These are phyloP conservation scores for Caranx ignobilis DNA, from an alignment of 2,113 vertebrate species.

Conservation along the genomic window DNA sequence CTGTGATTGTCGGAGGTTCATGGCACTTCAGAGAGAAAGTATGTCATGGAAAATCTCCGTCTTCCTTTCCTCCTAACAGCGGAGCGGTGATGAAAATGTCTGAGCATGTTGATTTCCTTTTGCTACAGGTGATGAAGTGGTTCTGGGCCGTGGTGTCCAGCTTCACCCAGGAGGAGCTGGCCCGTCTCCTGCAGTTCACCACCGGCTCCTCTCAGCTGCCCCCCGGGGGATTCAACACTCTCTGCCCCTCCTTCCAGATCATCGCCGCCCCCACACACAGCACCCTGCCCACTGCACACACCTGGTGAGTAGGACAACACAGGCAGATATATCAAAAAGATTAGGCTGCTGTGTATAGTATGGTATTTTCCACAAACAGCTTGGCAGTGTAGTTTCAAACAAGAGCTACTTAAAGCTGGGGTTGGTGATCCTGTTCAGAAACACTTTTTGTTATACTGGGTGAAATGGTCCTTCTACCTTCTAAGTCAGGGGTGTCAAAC, in stretches of 20 bases:
- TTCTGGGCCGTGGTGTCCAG: slow-evolving; percentile 99
- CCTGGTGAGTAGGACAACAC: slow-evolving; percentile 87
- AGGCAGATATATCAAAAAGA: neutral
- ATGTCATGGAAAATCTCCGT: slow-evolving; percentile 20
- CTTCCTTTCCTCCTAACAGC: neutral
- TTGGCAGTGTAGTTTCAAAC: too few relatives aligned
- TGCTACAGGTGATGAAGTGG: slow-evolving; percentile 97
- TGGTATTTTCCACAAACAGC: too few relatives aligned
- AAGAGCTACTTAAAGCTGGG: too few relatives aligned
- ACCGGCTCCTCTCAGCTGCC: slow-evolving; percentile 98
- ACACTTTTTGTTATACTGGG: too few relatives aligned
- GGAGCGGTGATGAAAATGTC: neutral
- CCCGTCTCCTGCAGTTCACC: slow-evolving; percentile 97
- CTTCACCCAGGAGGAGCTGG: slow-evolving; percentile 97
- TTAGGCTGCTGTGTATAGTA: neutral
- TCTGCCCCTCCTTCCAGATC: slow-evolving; percentile 98
- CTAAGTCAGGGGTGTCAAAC: too few relatives aligned
- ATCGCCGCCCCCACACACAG: slow-evolving; percentile 97
- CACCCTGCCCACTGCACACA: slow-evolving; percentile 98
- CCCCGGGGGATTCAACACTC: slow-evolving; percentile 95
- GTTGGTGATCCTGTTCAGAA: too few relatives aligned
- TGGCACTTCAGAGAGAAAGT: slow-evolving; percentile 99
- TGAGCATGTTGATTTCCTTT: slow-evolving; percentile 10
- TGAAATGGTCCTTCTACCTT: too few relatives aligned
- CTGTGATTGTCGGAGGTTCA: slow-evolving; percentile 95